phyloP scores from a whole-genome alignment of 2,888 invertebrate genomes.

The Rhabditoides inermis region DNA sequence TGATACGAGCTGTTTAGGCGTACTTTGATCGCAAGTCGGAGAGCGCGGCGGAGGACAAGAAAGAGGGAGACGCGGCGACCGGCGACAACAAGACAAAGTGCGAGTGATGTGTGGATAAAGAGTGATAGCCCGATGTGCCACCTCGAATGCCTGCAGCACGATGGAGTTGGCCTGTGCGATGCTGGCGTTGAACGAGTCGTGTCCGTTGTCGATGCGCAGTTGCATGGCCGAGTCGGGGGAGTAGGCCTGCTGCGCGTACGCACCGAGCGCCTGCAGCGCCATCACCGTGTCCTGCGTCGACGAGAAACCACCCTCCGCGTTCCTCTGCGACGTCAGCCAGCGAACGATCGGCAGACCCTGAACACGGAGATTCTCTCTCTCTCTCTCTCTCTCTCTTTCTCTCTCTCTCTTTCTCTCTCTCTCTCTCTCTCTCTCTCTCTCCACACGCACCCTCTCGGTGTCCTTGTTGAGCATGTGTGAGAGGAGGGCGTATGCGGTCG shows the following conservation, averaged over 20 bases:
- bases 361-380: not conserved
- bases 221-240: conserved; percentile 57
- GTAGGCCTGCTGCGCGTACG: conserved; percentile 62
- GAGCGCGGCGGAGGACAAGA: not conserved
- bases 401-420: conserved; percentile 3
- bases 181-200: conserved; percentile 41
- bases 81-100: no score
- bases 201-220: conserved; percentile 59
- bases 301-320: conserved; percentile 66
- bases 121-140: no score
- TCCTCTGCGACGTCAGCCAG: conserved; percentile 69
- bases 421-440: conserved; percentile 4
- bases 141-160: conserved; percentile 72
- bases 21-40: no score
- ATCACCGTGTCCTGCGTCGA: conserved; percentile 72
- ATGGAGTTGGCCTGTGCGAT: conserved; percentile 55
- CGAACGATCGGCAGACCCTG: conserved; percentile 62
- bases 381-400: conserved; percentile 1
- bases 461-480: conserved; percentile 60
- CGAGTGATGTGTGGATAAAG: not conserved
- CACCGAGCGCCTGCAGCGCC: conserved; percentile 66
- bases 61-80: not conserved
- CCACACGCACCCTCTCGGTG: conserved; percentile 34
- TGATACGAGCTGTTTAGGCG: no score
- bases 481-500: conserved; percentile 78